A percentile compares a stretch with the other conserved stretches of the same genome.
phyloP scores from a whole-genome alignment of 2,888 invertebrate species.

The Acanthosepion pharaonis region DNA sequence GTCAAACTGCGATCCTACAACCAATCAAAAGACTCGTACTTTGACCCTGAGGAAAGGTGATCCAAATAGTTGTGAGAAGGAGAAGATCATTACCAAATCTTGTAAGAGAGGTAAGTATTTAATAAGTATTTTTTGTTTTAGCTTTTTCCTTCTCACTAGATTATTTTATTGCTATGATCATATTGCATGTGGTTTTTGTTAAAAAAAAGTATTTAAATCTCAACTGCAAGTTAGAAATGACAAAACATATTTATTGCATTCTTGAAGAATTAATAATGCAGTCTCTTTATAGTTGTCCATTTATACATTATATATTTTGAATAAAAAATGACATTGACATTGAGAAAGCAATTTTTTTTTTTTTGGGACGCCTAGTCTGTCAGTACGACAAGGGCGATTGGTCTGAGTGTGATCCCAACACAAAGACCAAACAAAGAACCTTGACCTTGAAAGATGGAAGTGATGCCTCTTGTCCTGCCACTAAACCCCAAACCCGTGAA shows the following conservation, averaged over 20 bases:
- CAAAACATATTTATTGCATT: too few relatives aligned
- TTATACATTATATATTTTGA: too few relatives aligned
- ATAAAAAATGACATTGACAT: background rate
- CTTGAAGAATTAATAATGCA: too few relatives aligned
- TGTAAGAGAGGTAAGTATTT: conserved; percentile 53
- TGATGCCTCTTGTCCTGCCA: conserved; percentile 57
- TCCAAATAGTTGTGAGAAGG: conserved; percentile 57
- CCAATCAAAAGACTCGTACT: conserved; percentile 62
- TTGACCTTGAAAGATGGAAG: conserved; percentile 58
- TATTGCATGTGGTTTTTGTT: too few relatives aligned
- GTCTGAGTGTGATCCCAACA: conserved; percentile 62
- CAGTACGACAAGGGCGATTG: conserved; percentile 64
- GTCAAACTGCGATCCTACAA: conserved; percentile 63
- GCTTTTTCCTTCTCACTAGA: background rate
- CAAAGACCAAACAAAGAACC: conserved; percentile 60
- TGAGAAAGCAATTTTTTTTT: background rate
- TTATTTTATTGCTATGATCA: too few relatives aligned
- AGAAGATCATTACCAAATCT: conserved; percentile 59
- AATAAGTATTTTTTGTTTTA: background rate
- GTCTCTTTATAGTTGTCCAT: too few relatives aligned
- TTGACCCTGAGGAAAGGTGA: conserved; percentile 61
- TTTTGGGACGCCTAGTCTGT: conserved; percentile 59
- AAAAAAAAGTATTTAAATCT: too few relatives aligned
- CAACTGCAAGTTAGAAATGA: too few relatives aligned
- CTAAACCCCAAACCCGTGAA: conserved; percentile 61